These are phyloP conservation scores for Scolopax rusticola DNA, from an alignment of 2,797 vertebrate species.

Conservation along the genomic window DNA sequence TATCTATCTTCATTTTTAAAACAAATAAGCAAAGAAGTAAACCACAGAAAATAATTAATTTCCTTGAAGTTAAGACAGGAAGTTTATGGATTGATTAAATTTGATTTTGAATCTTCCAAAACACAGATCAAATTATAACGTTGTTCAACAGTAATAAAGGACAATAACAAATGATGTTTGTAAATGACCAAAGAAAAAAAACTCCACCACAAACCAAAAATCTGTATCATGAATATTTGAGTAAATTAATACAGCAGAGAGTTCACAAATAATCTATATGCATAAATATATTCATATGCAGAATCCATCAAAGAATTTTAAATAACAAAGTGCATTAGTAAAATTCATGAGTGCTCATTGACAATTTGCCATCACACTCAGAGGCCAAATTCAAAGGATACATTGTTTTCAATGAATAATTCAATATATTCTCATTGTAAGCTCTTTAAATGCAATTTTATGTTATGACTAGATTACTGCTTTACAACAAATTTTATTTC, in stretches of 20 bases:
- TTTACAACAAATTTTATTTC: neutral
- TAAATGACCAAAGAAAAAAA: neutral
- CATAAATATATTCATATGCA: neutral
- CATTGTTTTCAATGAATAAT: conserved; percentile 28
- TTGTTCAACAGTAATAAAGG: neutral
- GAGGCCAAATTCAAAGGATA: neutral
- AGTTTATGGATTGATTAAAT: neutral
- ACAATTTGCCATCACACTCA: neutral
- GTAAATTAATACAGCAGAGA: neutral
- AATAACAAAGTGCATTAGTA: neutral
- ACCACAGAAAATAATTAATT: neutral
- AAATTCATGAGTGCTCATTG: neutral
- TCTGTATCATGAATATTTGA: neutral
- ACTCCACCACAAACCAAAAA: neutral
- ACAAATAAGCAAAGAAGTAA: neutral
- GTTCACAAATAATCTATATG: neutral
- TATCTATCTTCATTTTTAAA: neutral
- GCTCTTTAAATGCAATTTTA: neutral
- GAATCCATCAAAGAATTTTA: neutral
- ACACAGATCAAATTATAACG: neutral
- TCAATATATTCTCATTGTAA: neutral
- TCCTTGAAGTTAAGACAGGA: neutral
- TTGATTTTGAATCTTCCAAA: neutral
- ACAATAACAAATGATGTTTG: neutral
- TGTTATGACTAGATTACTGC: neutral